A percentile compares a stretch with the other conserved stretches of the same genome.
Conservation (phyloP, 2,113 vertebrate genomes). For the Thamnaconus septentrionalis region DNA sequence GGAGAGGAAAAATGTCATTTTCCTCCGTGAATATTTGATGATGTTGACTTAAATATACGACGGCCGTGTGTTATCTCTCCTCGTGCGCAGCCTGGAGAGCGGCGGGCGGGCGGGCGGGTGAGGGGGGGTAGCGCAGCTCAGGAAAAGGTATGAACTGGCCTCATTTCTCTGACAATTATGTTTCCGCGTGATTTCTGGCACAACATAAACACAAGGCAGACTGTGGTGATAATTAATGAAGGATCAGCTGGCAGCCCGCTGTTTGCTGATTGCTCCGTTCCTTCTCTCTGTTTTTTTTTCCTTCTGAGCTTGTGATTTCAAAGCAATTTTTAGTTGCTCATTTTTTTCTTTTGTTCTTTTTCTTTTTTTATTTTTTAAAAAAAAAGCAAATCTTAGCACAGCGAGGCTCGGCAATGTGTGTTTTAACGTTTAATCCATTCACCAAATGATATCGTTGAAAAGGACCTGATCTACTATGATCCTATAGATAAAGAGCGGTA, state of each 20-base stretch:
- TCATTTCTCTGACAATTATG: constrained; percentile 21
- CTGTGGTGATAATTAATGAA: constrained; percentile 13
- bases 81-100: constrained; percentile 6
- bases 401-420: too few species aligned
- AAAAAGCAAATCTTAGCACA: too few species aligned
- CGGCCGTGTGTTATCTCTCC: background rate
- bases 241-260: constrained; percentile 16
- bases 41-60: constrained; percentile 3
- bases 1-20: background rate
- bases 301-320: too few species aligned
- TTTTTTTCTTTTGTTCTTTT: too few species aligned
- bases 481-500: too few species aligned
- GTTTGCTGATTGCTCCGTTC: background rate
- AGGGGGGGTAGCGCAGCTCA: too few species aligned
- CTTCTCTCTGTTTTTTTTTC: too few species aligned
- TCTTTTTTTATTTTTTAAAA: too few species aligned
- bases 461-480: too few species aligned
- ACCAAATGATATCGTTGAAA: too few species aligned
- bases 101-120: background rate
- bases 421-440: too few species aligned
- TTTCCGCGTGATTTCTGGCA: constrained; percentile 3
- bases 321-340: too few species aligned
- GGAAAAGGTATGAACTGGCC: background rate
- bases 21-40: constrained; percentile 8
- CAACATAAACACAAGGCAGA: background rate